Evolutionary conservation across 2,888 invertebrate species (phyloP).

Genomic region (Dryococelus australis): DNA sequence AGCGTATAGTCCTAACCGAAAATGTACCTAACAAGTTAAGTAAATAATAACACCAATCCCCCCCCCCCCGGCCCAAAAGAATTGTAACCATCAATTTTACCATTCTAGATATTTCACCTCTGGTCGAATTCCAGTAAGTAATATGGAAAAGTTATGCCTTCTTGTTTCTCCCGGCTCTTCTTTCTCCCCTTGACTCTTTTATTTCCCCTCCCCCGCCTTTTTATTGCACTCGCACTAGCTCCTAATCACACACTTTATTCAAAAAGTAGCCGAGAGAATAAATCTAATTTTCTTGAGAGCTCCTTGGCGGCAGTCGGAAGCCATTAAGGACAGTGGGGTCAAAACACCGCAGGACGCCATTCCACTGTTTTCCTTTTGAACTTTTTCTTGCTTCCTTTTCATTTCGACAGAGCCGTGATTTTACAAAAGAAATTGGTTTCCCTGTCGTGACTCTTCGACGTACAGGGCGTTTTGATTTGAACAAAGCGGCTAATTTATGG

Average conservation of each 20-base stretch:
- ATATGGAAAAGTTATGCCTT: background rate
- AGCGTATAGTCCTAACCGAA: no score
- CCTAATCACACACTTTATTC: constrained; percentile 10
- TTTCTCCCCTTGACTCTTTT: background rate
- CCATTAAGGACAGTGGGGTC: background rate
- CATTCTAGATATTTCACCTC: background rate
- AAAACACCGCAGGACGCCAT: background rate
- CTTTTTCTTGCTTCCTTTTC: background rate
- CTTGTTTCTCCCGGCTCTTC: background rate
- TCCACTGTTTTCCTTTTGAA: background rate
- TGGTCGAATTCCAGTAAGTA: background rate
- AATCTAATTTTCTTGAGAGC: background rate
- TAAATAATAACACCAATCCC: no score
- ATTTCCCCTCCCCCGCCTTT: background rate
- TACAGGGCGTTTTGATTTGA: background rate
- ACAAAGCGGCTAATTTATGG: no score
- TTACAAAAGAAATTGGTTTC: background rate
- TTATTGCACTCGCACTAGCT: background rate
- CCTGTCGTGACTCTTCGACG: background rate
- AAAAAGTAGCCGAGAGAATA: background rate
- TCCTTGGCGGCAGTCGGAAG: background rate
- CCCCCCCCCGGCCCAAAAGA: no score
- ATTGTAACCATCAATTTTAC: no score
- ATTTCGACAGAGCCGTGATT: background rate
- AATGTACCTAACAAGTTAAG: no score